Percentiles rank a stretch among this genome's conserved stretches.
Evolutionary conservation across 2,888 invertebrate species (phyloP).

Genomic region (Phyto melanocephala): DNA sequence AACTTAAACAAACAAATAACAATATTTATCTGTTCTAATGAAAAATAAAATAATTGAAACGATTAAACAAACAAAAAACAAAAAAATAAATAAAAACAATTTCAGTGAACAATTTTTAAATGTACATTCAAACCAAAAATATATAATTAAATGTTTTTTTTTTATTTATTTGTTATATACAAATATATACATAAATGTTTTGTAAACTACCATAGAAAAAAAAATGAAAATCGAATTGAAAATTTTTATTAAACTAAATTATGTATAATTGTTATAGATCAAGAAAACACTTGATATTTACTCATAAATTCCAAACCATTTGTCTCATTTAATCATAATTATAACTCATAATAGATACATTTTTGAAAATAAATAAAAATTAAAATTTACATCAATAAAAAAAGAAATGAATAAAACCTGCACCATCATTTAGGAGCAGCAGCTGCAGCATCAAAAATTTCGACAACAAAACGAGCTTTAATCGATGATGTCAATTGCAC

Average conservation of each 20-base stretch:
- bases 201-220: background rate
- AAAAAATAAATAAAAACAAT: constrained; percentile 16
- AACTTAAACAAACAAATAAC: background rate
- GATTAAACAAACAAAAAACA: constrained; percentile 15
- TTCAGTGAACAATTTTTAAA: constrained; percentile 46
- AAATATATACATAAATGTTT: constrained; percentile 39
- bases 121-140: constrained; percentile 42
- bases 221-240: background rate
- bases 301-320: constrained; percentile 41
- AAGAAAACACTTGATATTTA: constrained; percentile 28
- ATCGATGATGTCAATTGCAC: constrained; percentile 23
- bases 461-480: constrained; percentile 66
- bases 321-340: constrained; percentile 34
- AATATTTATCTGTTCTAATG: background rate
- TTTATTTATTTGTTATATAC: too few relatives aligned
- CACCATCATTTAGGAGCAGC: constrained; percentile 65
- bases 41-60: constrained; percentile 1
- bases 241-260: constrained; percentile 20
- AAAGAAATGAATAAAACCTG: background rate
- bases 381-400: constrained; percentile 15
- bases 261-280: constrained; percentile 41
- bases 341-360: too few relatives aligned
- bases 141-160: constrained; percentile 39
- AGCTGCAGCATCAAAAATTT: constrained; percentile 56
- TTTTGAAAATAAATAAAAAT: background rate